phyloP scores from a whole-genome alignment of 1,140 invertebrate species.

The Lepidurus apus region DNA sequence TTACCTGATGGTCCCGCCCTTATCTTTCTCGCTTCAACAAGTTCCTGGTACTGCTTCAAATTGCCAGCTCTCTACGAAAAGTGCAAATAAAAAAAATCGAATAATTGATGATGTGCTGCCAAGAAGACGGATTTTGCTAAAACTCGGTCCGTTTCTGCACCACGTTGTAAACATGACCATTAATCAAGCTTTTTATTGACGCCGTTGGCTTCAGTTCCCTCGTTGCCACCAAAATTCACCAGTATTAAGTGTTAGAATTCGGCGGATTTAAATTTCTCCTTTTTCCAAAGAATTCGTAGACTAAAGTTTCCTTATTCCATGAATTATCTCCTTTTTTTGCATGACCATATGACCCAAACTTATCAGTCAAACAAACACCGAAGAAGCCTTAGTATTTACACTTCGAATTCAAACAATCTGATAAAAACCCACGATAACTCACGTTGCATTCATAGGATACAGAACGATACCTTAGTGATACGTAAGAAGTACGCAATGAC shows the following conservation, averaged over 20 bases:
- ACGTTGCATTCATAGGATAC: no score
- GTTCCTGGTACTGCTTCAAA: slow-evolving; percentile 14
- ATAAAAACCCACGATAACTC: no score
- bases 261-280: background rate
- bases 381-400: no score
- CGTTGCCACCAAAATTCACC: no score
- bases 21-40: slow-evolving; percentile 4
- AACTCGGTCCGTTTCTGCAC: background rate
- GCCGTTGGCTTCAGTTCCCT: no score
- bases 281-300: background rate
- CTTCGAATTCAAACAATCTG: no score
- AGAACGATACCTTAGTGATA: no score
- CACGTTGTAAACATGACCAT: slow-evolving; percentile 4
- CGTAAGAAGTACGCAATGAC: background rate
- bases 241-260: no score
- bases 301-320: background rate
- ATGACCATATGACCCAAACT: no score
- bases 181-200: background rate
- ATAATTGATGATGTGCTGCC: slow-evolving; percentile 15
- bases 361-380: no score
- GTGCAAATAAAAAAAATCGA: background rate
- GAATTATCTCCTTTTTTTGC: background rate
- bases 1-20: background rate
- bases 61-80: background rate
- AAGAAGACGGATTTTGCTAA: background rate